These are phyloP conservation scores for Vanessa cardui DNA, from an alignment of 2,888 invertebrate species.

Conservation along the genomic window DNA sequence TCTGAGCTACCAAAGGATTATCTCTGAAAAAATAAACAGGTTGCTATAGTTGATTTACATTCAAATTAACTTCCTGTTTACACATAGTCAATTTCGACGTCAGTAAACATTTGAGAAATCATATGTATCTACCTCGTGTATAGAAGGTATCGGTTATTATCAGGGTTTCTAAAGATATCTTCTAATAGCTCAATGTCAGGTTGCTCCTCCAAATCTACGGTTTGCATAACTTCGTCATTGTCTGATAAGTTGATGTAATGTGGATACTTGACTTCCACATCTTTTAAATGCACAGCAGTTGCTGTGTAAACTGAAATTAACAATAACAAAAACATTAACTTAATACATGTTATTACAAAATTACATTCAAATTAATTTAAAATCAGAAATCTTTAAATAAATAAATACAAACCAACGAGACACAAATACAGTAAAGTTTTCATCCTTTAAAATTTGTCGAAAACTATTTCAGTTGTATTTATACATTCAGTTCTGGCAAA, in stretches of 20 bases:
- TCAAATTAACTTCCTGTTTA: background rate
- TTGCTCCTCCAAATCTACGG: constrained; percentile 52
- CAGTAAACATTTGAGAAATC: background rate
- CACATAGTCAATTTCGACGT: too few species aligned
- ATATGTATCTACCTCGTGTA: constrained; percentile 52
- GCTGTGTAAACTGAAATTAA: constrained; percentile 44
- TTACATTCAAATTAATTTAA: background rate
- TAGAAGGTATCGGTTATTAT: constrained; percentile 51
- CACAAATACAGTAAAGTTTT: constrained; percentile 18
- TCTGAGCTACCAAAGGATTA: constrained; percentile 48
- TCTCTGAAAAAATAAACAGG: constrained; percentile 43
- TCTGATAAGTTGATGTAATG: constrained; percentile 52
- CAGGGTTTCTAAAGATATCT: constrained; percentile 49
- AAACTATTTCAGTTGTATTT: background rate
- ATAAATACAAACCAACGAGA: constrained; percentile 11
- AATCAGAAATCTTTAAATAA: background rate
- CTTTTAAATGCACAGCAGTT: constrained; percentile 45
- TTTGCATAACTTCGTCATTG: constrained; percentile 48
- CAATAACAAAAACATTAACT: background rate
- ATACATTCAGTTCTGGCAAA: background rate
- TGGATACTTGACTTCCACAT: constrained; percentile 41
- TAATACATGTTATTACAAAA: too few species aligned
- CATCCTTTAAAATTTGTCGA: constrained; percentile 16
- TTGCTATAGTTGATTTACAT: background rate
- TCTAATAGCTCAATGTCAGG: constrained; percentile 48